Evolutionary conservation across 2,888 invertebrate genomes (phyloP), one percentile per base, ranked within the genome.

Genomic region (Clepsis dumicolana): DNA sequence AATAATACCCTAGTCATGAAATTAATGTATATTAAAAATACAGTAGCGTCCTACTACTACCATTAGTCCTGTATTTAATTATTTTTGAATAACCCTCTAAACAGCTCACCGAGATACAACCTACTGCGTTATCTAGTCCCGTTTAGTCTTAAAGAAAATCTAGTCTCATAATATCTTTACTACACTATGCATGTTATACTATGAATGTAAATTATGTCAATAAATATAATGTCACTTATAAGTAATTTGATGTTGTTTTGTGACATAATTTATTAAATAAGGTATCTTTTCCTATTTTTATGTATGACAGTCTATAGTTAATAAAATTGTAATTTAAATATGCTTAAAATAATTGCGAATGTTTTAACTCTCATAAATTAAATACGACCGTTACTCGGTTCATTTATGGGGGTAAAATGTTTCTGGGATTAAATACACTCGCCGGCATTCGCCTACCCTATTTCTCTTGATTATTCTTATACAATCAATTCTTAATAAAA

Each of bases 101-200:
- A 38, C 14, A n/a, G n/a, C n/a, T 38, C n/a, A 4, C 8, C 5
- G 18, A n/a, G n/a, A n/a, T n/a, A n/a, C 44, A 8, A 44, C 4
- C n/a, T 44, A 44, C 7, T 44, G 44, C 44, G 12, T 14, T 50
- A 24, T 50, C 50, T 50, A 50, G 50, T 24, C 50, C 12, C 24
- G 12, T 21, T 50, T 44, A 44, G 18, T 44, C 44, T 44, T n/a
- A 18, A 44, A 59, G 38, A 21, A 21, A n/a, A 29, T 59, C 59
- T 59, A 59, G 41, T 41, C 59, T 25, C 57, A 16, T 24, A 24
- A n/a, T 54, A 54, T 54, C n/a, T 54, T 10, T 18, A 48, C 18
- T 21, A 48, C 12, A 48, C 21, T 48, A 44, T 48, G 12, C 48
- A 48, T 10, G n/a, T 38, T n/a, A 50, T 27, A 52, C 24, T 52